Percentiles rank a stretch among this genome's conserved stretches.
These are phyloP conservation scores for Chrysolina oricalcia DNA, from an alignment of 2,888 invertebrate genomes.

Conservation along the genomic window DNA sequence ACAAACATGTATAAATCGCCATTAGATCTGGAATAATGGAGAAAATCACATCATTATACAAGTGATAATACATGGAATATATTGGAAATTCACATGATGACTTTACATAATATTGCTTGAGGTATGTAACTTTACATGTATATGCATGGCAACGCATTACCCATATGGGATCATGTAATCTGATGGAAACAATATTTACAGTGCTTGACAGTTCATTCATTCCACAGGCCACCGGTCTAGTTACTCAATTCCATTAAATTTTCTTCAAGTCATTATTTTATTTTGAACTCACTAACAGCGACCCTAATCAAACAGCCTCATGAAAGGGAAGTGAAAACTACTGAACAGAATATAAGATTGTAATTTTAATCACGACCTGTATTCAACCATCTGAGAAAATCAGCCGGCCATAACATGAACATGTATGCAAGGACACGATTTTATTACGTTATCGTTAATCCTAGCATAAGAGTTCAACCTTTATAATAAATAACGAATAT, in stretches of 20 bases:
- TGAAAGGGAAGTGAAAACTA: constrained; percentile 12
- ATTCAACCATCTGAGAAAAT: constrained; percentile 41
- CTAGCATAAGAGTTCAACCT: not conserved
- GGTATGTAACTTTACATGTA: too few relatives aligned
- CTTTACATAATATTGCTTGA: too few relatives aligned
- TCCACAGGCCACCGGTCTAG: too few relatives aligned
- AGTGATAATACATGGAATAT: too few relatives aligned
- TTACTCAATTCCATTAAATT: not conserved
- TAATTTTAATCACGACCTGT: constrained; percentile 33
- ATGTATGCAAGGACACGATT: constrained; percentile 35
- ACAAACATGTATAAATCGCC: too few relatives aligned
- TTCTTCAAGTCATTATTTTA: not conserved
- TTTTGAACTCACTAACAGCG: not conserved
- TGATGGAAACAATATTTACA: too few relatives aligned
- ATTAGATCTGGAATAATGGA: too few relatives aligned
- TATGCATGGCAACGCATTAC: too few relatives aligned
- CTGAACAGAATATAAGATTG: not conserved
- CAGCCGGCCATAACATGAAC: constrained; percentile 35
- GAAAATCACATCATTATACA: too few relatives aligned
- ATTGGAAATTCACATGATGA: too few relatives aligned
- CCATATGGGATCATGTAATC: too few relatives aligned
- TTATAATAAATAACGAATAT: constrained; percentile 6
- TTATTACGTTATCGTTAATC: constrained; percentile 21
- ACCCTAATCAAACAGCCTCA: not conserved
- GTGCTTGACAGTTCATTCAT: too few relatives aligned